Conservation (phyloP, 2,797 vertebrate species). For the Nothura maculosa region DNA sequence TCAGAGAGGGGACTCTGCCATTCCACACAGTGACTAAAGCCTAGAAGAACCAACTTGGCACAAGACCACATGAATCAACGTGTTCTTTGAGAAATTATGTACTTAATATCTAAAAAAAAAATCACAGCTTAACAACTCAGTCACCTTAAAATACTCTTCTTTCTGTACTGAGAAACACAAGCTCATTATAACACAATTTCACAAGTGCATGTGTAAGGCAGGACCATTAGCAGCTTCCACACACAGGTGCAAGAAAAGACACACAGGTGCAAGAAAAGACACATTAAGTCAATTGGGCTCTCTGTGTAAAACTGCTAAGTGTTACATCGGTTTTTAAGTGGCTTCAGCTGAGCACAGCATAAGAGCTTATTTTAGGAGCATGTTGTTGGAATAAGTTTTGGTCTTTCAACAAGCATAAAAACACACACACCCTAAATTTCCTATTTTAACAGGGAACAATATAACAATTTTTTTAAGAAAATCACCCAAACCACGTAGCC, state of each 20-base stretch:
- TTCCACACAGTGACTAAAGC: neutral
- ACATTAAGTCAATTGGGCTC: neutral
- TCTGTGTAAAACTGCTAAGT: neutral
- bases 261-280: neutral
- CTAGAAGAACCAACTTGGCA: neutral
- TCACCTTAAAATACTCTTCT: neutral
- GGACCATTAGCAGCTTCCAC: neutral
- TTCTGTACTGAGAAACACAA: neutral
- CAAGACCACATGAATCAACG: rapidly evolving
- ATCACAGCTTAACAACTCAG: neutral
- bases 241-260: neutral
- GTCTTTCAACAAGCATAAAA: neutral
- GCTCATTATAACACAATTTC: neutral
- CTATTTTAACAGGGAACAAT: neutral
- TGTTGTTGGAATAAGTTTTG: neutral
- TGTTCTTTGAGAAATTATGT: neutral
- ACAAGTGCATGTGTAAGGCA: neutral
- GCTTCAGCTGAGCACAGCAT: neutral
- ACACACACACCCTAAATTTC: neutral
- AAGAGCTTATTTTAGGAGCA: neutral
- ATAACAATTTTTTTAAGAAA: neutral
- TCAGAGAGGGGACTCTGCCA: neutral
- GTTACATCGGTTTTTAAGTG: neutral
- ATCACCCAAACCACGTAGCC: neutral
- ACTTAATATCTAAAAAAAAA: neutral